Conservation (phyloP, 2,113 vertebrate species). For the Grus americana region DNA sequence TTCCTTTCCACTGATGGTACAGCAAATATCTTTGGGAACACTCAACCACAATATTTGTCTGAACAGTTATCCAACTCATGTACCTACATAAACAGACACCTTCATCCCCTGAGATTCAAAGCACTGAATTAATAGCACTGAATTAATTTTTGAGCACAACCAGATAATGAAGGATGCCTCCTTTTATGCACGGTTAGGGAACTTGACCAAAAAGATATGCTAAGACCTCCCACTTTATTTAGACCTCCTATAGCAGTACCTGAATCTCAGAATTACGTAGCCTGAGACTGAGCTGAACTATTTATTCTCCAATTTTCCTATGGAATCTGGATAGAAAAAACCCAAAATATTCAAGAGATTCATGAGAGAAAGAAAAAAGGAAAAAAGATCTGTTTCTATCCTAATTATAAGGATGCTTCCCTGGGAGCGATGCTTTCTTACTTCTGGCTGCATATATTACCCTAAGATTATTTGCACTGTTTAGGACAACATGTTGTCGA, state of each 20-base stretch:
- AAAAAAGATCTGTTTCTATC: not conserved
- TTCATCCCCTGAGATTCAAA: not conserved
- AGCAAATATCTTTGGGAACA: not conserved
- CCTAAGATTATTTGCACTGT: not conserved
- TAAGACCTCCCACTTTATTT: not conserved
- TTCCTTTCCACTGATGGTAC: not conserved
- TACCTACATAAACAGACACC: not conserved
- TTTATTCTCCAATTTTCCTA: not conserved
- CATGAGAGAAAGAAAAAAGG: not conserved
- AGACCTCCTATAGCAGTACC: not conserved
- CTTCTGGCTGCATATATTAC: not conserved
- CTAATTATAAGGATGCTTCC: not conserved
- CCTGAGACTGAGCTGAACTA: not conserved
- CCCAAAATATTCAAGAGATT: not conserved
- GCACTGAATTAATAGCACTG: not conserved
- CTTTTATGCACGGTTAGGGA: not conserved
- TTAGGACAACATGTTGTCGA: not conserved
- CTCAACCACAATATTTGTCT: not conserved
- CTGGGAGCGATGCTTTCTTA: not conserved
- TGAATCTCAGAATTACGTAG: not conserved
- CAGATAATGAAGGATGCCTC: not conserved
- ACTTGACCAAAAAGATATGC: not conserved
- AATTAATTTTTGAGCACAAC: not conserved
- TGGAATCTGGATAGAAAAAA: not conserved
- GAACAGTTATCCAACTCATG: not conserved